Base-by-base conservation (phyloP, 2,113 vertebrate genomes). In the Coracopsis vasa region DNA sequence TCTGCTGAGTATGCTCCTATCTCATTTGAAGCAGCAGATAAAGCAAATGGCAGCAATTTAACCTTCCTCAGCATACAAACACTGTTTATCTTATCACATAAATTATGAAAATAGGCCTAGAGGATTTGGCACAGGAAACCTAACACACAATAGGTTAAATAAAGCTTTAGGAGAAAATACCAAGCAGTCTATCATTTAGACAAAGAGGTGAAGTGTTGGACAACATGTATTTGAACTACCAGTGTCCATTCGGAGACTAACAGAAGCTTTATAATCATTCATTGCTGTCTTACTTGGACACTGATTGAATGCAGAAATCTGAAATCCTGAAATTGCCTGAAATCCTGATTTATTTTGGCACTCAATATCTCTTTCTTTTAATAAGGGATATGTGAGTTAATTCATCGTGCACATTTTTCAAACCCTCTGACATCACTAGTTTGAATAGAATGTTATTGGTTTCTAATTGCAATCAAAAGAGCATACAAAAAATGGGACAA, bases 41-140 rank as follows among this genome's bases (percentile, higher is more conserved):
- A 80, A 88, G 65, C 65, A 91, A 95, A 47, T 60, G 45, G 50
- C 88, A 93, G 29, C 60, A 88, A 85, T 84, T 81, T 95, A 88
- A 86, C 93, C 54, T 88, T 96, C 69, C 65, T 83, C 53, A 39
- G 61, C 50, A 91, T 78, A 94, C 53, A 90, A 93, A 87, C 70
- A 74, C 39, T 88, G 47, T 92, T 97, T 96, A 88, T 96, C 92
- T 95, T 92, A 94, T 81, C 56, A 48, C 12, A 56, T 75, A 72
- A 74, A 91, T 95, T 94, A 96, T 91, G 70, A 92, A 95, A 96
- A 96, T 31, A 94, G 71, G 60, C 62, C 64, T 50, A 82, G 62
- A 86, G 86, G 53, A 91, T 87, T 90, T 94, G 91, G 28, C 83
- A 62, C 1, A 3, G 65, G n/a, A 92, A 94, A 67, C 27, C 75